Base-by-base conservation (phyloP, 1,140 invertebrate genomes). In the Oreohelix idahoensis region DNA sequence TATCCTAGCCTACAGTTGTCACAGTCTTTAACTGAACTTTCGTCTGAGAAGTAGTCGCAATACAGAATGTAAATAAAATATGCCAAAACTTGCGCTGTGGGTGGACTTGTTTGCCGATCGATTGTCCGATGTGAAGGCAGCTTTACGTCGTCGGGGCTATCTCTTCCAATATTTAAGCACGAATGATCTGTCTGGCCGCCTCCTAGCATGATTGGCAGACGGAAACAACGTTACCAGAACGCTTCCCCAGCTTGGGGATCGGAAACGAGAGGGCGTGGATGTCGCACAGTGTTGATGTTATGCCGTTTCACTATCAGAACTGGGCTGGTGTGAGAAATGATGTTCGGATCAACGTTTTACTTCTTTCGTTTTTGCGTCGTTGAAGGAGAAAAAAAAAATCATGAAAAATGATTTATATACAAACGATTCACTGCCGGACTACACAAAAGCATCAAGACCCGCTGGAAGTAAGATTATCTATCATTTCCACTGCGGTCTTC, bases 111-210 rank as follows among this genome's bases (percentile, higher is more conserved):
- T 42, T 58, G 53, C 4, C 32, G 36, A 79, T 79, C 77, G 77
- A 79, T 79, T 2, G 38, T 29, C 5, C 58, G 35, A 8, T 63
- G 35, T 79, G 23, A 69, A 66, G 58, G 0, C 51, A 63, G 32
- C 53, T 5, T 66, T 38, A 29, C 77, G 36, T 63, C 32, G 15
- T 35, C 17, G 15, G 77, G 49, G 51, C 51, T 35, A 39, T 79
- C 11, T 79, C 58, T 66, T n/a, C 77, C 77, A 79, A 79, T 79
- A 79, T 79, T 69, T 79, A 39, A 79, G 77, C 77, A 39, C 58
- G 10, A 69, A 63, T 79, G 29, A 79, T 69, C 36, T 66, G 58
- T 32, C 32, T 79, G 38, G 38, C 49, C 77, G 53, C 58, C 77
- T 69, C 58, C 77, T 17, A 4, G 10, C 51, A 1, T 29, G 77